Percentiles rank a stretch among this genome's conserved stretches.
phyloP scores from a whole-genome alignment of 2,888 invertebrate genomes.

The Calameuta filiformis region DNA sequence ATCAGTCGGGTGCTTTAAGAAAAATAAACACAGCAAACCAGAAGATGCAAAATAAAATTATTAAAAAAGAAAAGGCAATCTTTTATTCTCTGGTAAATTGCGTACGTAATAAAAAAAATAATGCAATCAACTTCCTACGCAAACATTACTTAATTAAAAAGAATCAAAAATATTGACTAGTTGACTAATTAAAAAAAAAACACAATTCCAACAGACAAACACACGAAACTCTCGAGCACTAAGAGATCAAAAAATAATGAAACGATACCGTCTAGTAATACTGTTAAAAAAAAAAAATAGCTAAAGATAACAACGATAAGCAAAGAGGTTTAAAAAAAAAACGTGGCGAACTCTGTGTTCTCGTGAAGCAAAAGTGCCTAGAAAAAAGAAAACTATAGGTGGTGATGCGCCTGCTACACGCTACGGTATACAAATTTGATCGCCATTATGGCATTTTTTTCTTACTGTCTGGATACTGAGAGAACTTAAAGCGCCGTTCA shows the following conservation, averaged over 20 bases:
- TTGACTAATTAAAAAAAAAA: constrained; percentile 7
- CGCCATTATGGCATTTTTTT: constrained; percentile 35
- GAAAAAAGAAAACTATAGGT: constrained; percentile 6
- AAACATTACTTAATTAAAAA: constrained; percentile 21
- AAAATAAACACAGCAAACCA: constrained; percentile 40
- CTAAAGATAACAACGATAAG: background rate
- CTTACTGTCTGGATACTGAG: constrained; percentile 65
- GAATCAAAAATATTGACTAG: constrained; percentile 18
- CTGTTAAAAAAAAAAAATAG: background rate
- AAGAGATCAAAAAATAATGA: background rate
- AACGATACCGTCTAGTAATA: constrained; percentile 5
- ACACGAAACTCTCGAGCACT: constrained; percentile 11
- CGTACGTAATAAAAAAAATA: constrained; percentile 23
- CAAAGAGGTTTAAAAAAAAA: constrained; percentile 26
- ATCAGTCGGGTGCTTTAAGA: constrained; percentile 23
- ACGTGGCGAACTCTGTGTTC: constrained; percentile 6
- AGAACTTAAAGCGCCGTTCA: constrained; percentile 64
- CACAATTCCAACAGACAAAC: constrained; percentile 13
- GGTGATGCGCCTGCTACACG: constrained; percentile 11
- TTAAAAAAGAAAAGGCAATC: constrained; percentile 15
- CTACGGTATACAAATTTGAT: constrained; percentile 31
- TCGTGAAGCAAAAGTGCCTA: constrained; percentile 17
- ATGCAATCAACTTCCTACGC: constrained; percentile 19
- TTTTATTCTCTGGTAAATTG: constrained; percentile 3
- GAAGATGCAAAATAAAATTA: constrained; percentile 28